These are phyloP conservation scores for Podarcis muralis DNA, from an alignment of 2,113 vertebrate genomes.

Conservation along the genomic window DNA sequence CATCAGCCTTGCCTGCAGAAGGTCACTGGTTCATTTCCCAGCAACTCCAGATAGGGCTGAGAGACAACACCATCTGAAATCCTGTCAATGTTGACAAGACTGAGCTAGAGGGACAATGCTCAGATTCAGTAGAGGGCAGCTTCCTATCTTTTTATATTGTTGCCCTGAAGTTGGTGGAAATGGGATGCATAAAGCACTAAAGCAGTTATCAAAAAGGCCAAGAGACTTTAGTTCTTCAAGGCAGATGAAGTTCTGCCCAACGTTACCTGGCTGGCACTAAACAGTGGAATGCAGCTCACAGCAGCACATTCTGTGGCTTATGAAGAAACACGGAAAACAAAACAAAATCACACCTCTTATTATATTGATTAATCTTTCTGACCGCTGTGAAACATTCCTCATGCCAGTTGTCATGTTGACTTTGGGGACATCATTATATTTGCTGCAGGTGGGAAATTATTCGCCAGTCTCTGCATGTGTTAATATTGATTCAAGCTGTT, in stretches of 20 bases:
- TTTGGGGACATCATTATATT: slow-evolving; percentile 47
- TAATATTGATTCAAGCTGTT: slow-evolving; percentile 5
- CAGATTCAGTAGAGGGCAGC: background rate
- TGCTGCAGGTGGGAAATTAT: slow-evolving; percentile 46
- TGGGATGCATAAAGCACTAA: background rate
- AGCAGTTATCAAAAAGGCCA: background rate
- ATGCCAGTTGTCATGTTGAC: slow-evolving; percentile 37
- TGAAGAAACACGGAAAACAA: background rate
- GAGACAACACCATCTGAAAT: too few species aligned
- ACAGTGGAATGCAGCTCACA: slow-evolving; percentile 6
- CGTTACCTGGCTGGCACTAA: background rate
- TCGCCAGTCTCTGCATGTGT: slow-evolving; percentile 22
- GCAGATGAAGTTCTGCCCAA: background rate
- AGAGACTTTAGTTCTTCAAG: background rate
- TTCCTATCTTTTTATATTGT: too few species aligned
- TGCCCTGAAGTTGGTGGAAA: background rate
- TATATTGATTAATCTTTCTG: slow-evolving; percentile 31
- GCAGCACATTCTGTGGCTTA: background rate
- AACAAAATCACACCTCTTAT: background rate
- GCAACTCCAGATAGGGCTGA: too few species aligned
- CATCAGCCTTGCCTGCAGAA: background rate
- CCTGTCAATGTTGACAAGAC: too few species aligned
- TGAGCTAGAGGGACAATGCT: too few species aligned
- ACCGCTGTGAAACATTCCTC: slow-evolving; percentile 30
- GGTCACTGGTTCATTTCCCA: too few species aligned